Evolutionary conservation across 1,140 invertebrate genomes (phyloP).

Genomic region (Caenorhabditis brenneri): DNA sequence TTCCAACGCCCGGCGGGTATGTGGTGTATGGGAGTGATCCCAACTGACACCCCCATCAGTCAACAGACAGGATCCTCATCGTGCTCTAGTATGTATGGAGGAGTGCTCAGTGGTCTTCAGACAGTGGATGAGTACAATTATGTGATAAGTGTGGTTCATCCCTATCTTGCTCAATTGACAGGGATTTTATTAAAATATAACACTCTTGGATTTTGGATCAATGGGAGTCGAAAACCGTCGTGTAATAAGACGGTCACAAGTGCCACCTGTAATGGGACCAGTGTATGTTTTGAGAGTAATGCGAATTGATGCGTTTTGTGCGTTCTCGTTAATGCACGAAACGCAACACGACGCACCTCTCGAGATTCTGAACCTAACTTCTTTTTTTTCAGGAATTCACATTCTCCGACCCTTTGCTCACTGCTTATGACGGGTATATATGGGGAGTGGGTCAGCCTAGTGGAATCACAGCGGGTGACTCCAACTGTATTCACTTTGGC

Average conservation of each 20-base stretch:
- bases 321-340: too few relatives aligned
- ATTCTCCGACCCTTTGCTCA: background rate
- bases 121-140: background rate
- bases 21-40: background rate
- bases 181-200: background rate
- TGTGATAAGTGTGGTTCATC: background rate
- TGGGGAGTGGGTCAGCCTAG: background rate
- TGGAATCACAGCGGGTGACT: background rate
- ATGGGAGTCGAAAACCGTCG: too few relatives aligned
- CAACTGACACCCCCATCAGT: background rate
- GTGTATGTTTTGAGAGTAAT: too few relatives aligned
- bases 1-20: background rate
- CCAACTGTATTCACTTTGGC: background rate
- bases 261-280: too few relatives aligned
- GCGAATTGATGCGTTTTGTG: too few relatives aligned
- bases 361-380: too few relatives aligned
- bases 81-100: background rate
- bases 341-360: too few relatives aligned
- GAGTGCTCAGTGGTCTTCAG: background rate
- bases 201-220: too few relatives aligned
- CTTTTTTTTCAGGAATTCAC: background rate
- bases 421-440: background rate
- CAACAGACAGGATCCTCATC: background rate
- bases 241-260: too few relatives aligned
- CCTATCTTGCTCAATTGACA: too few relatives aligned